Evolutionary conservation across 2,797 vertebrate species (phyloP).

Genomic region (Ceyx erithaca): DNA sequence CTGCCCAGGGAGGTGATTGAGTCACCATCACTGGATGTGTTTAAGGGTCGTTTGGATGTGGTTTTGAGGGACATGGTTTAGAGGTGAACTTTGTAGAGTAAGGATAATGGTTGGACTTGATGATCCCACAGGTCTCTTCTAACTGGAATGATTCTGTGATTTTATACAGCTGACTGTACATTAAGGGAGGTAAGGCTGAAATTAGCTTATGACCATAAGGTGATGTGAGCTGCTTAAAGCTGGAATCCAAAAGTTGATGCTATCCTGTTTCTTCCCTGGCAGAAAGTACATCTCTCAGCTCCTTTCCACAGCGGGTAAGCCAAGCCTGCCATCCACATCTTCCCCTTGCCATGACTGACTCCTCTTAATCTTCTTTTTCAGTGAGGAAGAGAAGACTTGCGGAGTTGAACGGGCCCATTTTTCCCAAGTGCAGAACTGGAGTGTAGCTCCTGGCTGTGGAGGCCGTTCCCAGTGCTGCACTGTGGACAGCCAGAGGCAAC

Average conservation of each 20-base stretch:
- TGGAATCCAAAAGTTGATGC: neutral
- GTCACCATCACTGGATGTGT: too few relatives aligned
- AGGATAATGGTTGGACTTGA: too few relatives aligned
- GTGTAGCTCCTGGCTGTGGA: constrained; percentile 79
- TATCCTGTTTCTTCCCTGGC: neutral
- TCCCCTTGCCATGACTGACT: neutral
- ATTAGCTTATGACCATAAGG: neutral
- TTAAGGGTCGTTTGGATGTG: too few relatives aligned
- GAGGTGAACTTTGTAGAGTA: too few relatives aligned
- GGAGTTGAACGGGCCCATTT: constrained; percentile 90
- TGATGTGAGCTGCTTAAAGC: neutral
- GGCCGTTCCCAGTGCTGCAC: constrained; percentile 36
- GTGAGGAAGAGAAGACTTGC: constrained; percentile 97
- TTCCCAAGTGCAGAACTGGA: constrained; percentile 94
- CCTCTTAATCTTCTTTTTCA: constrained; percentile 73
- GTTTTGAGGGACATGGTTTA: too few relatives aligned
- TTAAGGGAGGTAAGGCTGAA: neutral
- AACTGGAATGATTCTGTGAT: too few relatives aligned
- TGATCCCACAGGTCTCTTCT: too few relatives aligned
- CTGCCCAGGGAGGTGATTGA: too few relatives aligned
- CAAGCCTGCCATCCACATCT: neutral
- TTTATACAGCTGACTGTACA: neutral
- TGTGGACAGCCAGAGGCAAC: constrained; percentile 59
- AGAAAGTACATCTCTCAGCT: neutral
- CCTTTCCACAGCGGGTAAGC: neutral